These are phyloP conservation scores for Caenorhabditis sp. DNA, from an alignment of 2,888 invertebrate species.

Conservation along the genomic window DNA sequence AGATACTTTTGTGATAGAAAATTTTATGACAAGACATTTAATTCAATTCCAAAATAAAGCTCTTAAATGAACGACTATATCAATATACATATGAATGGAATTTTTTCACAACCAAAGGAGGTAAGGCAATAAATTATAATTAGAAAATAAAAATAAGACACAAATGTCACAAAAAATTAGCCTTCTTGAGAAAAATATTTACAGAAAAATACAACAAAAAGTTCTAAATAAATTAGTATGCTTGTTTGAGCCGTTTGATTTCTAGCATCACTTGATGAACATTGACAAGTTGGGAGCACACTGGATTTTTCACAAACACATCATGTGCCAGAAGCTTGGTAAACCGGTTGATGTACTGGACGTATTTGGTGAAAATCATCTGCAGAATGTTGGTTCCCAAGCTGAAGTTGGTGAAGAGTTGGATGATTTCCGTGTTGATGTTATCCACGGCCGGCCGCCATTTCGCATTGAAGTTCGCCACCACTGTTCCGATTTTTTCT, in stretches of 20 bases:
- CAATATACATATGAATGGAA: too few relatives aligned
- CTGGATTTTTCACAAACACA: slow-evolving; percentile 83
- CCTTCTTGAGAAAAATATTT: not conserved
- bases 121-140: not conserved
- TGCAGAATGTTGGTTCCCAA: slow-evolving; percentile 93
- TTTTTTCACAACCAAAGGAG: not conserved
- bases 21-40: slow-evolving; percentile 1
- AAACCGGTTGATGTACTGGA: slow-evolving; percentile 98
- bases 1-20: not conserved
- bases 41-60: slow-evolving; percentile 18
- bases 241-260: slow-evolving; percentile 98
- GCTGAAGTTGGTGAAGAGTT: slow-evolving; percentile 96
- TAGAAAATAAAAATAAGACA: not conserved
- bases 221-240: too few relatives aligned
- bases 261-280: slow-evolving; percentile 99
- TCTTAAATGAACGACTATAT: not conserved
- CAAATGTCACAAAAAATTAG: slow-evolving; percentile 14
- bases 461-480: slow-evolving; percentile 92
- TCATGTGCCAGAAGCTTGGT: slow-evolving; percentile 92
- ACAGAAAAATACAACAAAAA: too few relatives aligned
- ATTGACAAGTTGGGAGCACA: slow-evolving; percentile 92
- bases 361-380: slow-evolving; percentile 94
- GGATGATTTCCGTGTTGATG: slow-evolving; percentile 94
- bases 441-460: slow-evolving; percentile 98
- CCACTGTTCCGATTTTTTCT: slow-evolving; percentile 89